Percentiles rank a stretch among this genome's conserved stretches.
phyloP scores from a whole-genome alignment of 2,888 invertebrate genomes.

The Cephonodes hylas region DNA sequence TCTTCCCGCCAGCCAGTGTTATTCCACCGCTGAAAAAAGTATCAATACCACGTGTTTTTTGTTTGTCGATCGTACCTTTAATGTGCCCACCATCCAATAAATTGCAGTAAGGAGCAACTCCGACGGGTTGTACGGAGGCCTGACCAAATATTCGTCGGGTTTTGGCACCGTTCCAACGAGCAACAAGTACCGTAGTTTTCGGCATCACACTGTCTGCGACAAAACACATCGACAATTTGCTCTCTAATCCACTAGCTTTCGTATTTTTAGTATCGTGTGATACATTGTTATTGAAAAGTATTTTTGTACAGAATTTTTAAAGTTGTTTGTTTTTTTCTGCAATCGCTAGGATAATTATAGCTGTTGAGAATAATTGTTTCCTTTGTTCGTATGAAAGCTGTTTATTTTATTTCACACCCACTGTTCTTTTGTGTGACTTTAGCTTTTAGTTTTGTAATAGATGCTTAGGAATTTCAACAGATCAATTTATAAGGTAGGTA shows the following conservation, averaged over 20 bases:
- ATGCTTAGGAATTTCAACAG: background rate
- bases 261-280: background rate
- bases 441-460: background rate
- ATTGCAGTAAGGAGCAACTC: conserved; percentile 42
- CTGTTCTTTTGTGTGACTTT: background rate
- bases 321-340: background rate
- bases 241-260: background rate
- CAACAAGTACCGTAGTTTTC: conserved; percentile 43
- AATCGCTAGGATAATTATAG: background rate
- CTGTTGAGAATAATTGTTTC: background rate
- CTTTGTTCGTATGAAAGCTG: background rate
- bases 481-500: background rate
- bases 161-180: conserved; percentile 45
- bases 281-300: background rate
- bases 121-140: conserved; percentile 33
- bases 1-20: too few relatives aligned
- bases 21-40: background rate
- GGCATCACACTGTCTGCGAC: background rate
- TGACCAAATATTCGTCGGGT: conserved; percentile 40
- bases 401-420: background rate
- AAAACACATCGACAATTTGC: background rate
- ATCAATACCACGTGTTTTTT: background rate
- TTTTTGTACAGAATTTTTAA: background rate
- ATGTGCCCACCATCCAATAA: conserved; percentile 50
- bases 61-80: conserved; percentile 27